Conservation (phyloP, 2,888 invertebrate genomes). For the Hypselothyrea guttata region DNA sequence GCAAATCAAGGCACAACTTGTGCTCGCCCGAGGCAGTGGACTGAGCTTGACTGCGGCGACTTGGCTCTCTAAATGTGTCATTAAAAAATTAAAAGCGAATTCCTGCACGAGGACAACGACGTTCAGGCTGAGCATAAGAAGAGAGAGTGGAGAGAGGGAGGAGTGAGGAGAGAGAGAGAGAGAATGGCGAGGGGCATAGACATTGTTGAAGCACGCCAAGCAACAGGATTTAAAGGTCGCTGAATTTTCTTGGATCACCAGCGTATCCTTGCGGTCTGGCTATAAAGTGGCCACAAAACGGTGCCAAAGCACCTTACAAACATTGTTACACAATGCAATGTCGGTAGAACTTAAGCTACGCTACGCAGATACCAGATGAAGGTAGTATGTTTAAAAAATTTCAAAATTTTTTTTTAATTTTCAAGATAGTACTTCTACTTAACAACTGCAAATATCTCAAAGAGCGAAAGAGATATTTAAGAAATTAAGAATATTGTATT, state of each 20-base stretch:
- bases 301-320: slow-evolving; percentile 25
- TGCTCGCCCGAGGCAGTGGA: slow-evolving; percentile 3
- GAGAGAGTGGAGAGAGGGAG: slow-evolving; percentile 6
- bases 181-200: slow-evolving; percentile 8
- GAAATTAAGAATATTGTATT: neutral
- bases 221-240: slow-evolving; percentile 34
- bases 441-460: too few relatives aligned
- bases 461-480: neutral
- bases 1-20: slow-evolving; percentile 50
- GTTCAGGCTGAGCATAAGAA: slow-evolving; percentile 1
- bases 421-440: too few relatives aligned
- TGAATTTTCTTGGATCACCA: slow-evolving; percentile 20
- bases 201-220: slow-evolving; percentile 26
- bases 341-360: too few relatives aligned
- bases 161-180: slow-evolving; percentile 9
- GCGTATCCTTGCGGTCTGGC: slow-evolving; percentile 34
- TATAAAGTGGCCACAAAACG: slow-evolving; percentile 52
- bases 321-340: slow-evolving; percentile 46
- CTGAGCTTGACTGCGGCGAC: too few relatives aligned
- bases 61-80: slow-evolving; percentile 53
- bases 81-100: slow-evolving; percentile 72
- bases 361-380: too few relatives aligned
- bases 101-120: slow-evolving; percentile 38
- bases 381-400: neutral
- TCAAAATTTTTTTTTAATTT: neutral